These are phyloP conservation scores for Heliconius ismenius DNA, from an alignment of 2,888 invertebrate genomes.

Conservation along the genomic window DNA sequence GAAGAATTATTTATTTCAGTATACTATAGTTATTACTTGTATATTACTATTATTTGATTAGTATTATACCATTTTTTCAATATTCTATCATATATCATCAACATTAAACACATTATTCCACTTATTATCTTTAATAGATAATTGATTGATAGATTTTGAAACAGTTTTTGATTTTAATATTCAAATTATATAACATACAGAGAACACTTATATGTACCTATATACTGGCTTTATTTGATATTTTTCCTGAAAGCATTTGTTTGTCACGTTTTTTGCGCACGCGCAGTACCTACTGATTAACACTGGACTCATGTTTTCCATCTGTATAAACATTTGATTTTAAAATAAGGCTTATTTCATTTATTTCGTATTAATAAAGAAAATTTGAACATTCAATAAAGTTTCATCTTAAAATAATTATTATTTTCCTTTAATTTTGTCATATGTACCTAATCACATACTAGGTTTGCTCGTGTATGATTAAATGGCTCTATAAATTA, in stretches of 20 bases:
- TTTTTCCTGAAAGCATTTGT: constrained; percentile 26
- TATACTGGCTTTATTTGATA: constrained; percentile 10
- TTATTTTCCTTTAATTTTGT: not conserved
- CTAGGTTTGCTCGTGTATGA: not conserved
- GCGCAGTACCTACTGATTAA: constrained; percentile 8
- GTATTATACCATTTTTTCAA: too few species aligned
- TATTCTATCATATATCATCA: not conserved
- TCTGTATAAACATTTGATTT: not conserved
- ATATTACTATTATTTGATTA: too few species aligned
- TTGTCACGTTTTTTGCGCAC: constrained; percentile 17
- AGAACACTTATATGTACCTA: not conserved
- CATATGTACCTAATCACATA: not conserved
- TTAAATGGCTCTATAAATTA: not conserved
- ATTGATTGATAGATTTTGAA: not conserved
- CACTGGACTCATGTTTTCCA: not conserved
- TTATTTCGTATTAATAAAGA: not conserved
- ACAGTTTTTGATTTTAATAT: not conserved
- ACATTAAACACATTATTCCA: not conserved
- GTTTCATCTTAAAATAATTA: not conserved
- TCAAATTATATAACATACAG: not conserved
- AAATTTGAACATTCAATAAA: not conserved
- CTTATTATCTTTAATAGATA: not conserved
- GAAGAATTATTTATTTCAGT: too few species aligned
- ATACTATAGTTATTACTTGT: too few species aligned
- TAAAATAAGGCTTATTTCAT: not conserved